These are phyloP conservation scores for Drosophila neotestacea DNA, from an alignment of 2,888 invertebrate genomes.

Conservation along the genomic window DNA sequence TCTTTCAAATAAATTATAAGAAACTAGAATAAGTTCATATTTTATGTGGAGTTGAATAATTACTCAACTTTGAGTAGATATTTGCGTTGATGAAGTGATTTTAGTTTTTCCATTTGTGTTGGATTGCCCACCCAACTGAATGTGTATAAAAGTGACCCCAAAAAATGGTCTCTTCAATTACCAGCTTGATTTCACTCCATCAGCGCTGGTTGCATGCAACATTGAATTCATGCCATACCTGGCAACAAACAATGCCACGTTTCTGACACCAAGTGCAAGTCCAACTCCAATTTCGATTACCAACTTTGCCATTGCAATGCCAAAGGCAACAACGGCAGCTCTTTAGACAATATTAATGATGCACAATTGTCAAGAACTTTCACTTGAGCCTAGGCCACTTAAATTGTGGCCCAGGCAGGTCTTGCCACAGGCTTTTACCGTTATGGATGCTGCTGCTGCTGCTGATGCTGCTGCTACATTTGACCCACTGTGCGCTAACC, in stretches of 20 bases:
- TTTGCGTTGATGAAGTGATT: slow-evolving; percentile 10
- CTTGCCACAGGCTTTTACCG: slow-evolving; percentile 15
- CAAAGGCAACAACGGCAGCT: slow-evolving; percentile 40
- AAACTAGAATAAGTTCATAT: slow-evolving; percentile 10
- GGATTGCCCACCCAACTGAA: background rate
- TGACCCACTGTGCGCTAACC: slow-evolving; percentile 69
- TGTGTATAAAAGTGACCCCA: slow-evolving; percentile 5
- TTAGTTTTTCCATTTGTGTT: slow-evolving; percentile 9
- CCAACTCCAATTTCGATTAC: slow-evolving; percentile 45
- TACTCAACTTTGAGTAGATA: slow-evolving; percentile 33
- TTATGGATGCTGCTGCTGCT: background rate
- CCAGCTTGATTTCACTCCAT: slow-evolving; percentile 53
- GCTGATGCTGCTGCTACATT: slow-evolving; percentile 19
- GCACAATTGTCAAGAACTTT: slow-evolving; percentile 80
- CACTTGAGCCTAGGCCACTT: slow-evolving; percentile 76
- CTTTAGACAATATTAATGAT: slow-evolving; percentile 76
- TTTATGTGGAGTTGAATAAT: slow-evolving; percentile 26
- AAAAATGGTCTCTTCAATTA: slow-evolving; percentile 39
- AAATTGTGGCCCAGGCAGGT: slow-evolving; percentile 63
- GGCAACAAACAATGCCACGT: slow-evolving; percentile 55
- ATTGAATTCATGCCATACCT: slow-evolving; percentile 41
- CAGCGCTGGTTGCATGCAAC: slow-evolving; percentile 31
- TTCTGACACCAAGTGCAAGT: slow-evolving; percentile 35
- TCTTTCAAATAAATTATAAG: background rate
- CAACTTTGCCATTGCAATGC: slow-evolving; percentile 55